Conservation (phyloP, 2,888 invertebrate species). For the Patella ulyssiponensis region DNA sequence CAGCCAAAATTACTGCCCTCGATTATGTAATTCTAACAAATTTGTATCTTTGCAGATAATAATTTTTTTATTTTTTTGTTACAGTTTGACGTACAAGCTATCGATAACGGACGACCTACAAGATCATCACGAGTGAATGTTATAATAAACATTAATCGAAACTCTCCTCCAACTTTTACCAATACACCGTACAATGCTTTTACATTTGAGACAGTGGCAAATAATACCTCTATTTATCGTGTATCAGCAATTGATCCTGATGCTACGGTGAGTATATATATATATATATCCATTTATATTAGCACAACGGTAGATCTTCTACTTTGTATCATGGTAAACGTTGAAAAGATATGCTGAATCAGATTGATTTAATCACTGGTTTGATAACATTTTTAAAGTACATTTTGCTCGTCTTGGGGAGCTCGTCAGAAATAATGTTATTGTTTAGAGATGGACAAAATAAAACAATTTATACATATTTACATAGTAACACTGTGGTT, state of each 20-base stretch:
- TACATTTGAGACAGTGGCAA: conserved; percentile 35
- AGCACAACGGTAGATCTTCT: too few relatives aligned
- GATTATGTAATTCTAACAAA: too few relatives aligned
- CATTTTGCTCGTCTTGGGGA: too few relatives aligned
- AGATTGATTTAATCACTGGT: neutral
- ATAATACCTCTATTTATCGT: conserved; percentile 35
- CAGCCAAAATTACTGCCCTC: too few relatives aligned
- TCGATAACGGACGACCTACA: conserved; percentile 43
- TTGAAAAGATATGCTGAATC: too few relatives aligned
- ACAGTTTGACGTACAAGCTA: conserved; percentile 44
- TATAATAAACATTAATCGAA: conserved; percentile 38
- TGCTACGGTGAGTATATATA: conserved; percentile 39
- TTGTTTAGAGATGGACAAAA: too few relatives aligned
- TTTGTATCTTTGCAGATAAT: too few relatives aligned
- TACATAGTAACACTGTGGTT: too few relatives aligned
- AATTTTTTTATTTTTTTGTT: neutral
- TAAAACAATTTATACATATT: too few relatives aligned
- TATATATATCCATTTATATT: neutral
- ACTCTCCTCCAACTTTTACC: conserved; percentile 33
- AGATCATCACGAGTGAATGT: conserved; percentile 31
- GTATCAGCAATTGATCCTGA: conserved; percentile 46
- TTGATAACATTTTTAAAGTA: too few relatives aligned
- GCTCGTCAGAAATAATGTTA: too few relatives aligned
- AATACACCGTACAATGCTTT: conserved; percentile 26
- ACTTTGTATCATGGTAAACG: too few relatives aligned